Conservation (phyloP, 2,113 vertebrate genomes). For the Amazona guildingii region DNA sequence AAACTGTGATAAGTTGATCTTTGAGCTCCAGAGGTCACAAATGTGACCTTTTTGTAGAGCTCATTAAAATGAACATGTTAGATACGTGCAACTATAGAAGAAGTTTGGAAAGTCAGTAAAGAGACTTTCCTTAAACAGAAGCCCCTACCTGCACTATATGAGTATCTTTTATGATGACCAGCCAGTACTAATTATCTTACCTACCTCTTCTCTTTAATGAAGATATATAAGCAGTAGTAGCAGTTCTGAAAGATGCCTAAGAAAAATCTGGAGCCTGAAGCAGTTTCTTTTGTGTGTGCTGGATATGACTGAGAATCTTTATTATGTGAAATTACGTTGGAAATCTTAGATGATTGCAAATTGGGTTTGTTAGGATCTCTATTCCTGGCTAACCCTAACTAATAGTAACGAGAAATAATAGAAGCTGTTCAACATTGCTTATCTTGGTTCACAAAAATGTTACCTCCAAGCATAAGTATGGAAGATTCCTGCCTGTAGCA, state of each 20-base stretch:
- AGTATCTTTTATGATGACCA: not conserved
- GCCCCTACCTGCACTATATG: not conserved
- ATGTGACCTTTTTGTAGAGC: conserved; percentile 25
- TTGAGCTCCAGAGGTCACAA: conserved; percentile 39
- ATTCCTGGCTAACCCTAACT: not conserved
- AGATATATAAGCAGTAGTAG: not conserved
- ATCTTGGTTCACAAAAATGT: not conserved
- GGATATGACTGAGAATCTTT: not conserved
- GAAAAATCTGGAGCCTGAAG: not conserved
- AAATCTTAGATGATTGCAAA: not conserved
- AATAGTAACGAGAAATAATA: not conserved
- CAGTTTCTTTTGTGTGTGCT: not conserved
- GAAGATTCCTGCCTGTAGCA: not conserved
- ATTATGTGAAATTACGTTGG: not conserved
- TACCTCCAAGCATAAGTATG: not conserved
- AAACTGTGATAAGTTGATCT: conserved; percentile 47
- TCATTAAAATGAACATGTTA: conserved; percentile 59
- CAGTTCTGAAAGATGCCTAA: not conserved
- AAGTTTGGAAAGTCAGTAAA: not conserved
- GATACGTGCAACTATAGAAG: not conserved
- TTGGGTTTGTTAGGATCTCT: not conserved
- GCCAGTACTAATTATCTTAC: not conserved
- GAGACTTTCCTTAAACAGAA: not conserved
- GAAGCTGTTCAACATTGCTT: not conserved
- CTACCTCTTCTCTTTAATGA: not conserved